Percentiles rank a stretch among this genome's conserved stretches.
These are phyloP conservation scores for Glaucidium brasilianum DNA, from an alignment of 2,113 vertebrate genomes.

Conservation along the genomic window DNA sequence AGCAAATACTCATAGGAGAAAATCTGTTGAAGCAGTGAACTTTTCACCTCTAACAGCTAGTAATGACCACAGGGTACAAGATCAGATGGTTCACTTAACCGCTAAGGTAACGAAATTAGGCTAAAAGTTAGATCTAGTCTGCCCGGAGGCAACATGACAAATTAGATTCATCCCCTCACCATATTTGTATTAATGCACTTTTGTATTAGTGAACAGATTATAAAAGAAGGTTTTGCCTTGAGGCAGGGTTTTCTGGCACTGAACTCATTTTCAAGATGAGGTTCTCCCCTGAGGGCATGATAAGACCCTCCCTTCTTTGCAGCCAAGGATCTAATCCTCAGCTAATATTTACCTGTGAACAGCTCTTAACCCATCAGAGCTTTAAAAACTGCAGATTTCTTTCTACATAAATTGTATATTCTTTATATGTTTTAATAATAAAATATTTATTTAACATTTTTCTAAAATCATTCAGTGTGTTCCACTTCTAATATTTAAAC, in stretches of 20 bases:
- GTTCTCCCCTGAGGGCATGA: not conserved
- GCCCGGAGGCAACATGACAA: slow-evolving; percentile 56
- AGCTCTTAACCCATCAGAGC: not conserved
- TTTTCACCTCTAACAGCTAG: slow-evolving; percentile 50
- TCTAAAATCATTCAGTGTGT: not conserved
- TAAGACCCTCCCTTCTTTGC: not conserved
- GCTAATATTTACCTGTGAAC: not conserved
- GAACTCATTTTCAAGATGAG: slow-evolving; percentile 28
- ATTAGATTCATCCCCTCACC: slow-evolving; percentile 40
- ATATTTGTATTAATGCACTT: slow-evolving; percentile 30
- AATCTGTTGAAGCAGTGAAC: slow-evolving; percentile 32
- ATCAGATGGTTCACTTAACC: slow-evolving; percentile 42
- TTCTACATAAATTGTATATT: not conserved
- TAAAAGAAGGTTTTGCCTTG: slow-evolving; percentile 12
- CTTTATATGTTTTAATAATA: not conserved
- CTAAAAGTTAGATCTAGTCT: slow-evolving; percentile 47
- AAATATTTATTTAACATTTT: not conserved
- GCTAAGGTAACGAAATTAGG: not conserved
- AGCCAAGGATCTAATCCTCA: not conserved
- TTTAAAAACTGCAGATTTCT: not conserved
- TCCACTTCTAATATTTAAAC: not conserved
- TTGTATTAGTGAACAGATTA: slow-evolving; percentile 37
- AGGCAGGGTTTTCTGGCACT: slow-evolving; percentile 36
- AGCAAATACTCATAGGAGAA: not conserved
- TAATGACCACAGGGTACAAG: not conserved